These are phyloP conservation scores for Anguilla rostrata DNA, from an alignment of 2,113 vertebrate species.

Conservation along the genomic window DNA sequence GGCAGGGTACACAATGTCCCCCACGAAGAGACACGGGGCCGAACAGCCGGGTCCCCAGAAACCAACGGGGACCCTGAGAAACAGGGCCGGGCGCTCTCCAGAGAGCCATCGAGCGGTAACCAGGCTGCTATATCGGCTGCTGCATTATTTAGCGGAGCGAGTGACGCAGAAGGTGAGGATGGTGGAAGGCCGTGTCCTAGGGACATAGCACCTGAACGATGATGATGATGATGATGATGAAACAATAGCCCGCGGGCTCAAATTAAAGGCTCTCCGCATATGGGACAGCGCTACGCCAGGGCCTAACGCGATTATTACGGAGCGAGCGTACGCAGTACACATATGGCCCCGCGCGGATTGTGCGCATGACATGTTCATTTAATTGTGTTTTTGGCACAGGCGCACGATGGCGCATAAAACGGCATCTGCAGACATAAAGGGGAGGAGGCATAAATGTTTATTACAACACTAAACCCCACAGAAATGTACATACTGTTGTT, in stretches of 20 bases:
- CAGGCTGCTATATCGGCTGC: slow-evolving; percentile 31
- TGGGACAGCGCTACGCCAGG: not conserved
- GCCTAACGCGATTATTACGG: not conserved
- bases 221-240: not conserved
- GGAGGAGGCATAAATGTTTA: not conserved
- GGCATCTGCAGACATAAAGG: slow-evolving; percentile 4
- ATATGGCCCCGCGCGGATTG: not conserved
- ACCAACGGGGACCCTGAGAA: not conserved
- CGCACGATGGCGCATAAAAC: not conserved
- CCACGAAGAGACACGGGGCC: not conserved
- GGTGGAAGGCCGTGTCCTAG: slow-evolving; percentile 12
- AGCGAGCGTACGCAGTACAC: not conserved
- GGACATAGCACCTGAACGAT: slow-evolving; percentile 6
- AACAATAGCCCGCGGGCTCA: not conserved
- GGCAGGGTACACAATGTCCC: not conserved
- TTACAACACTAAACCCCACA: not conserved
- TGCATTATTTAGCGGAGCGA: slow-evolving; percentile 48
- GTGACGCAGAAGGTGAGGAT: slow-evolving; percentile 27
- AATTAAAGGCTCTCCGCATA: not conserved
- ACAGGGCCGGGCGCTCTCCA: slow-evolving; percentile 17
- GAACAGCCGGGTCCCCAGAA: not conserved
- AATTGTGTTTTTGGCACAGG: not conserved
- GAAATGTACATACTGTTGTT: not conserved
- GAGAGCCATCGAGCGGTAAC: slow-evolving; percentile 40
- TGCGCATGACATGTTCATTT: not conserved